Evolutionary conservation across 2,113 vertebrate genomes (phyloP).

Genomic region (Cinclus cinclus): DNA sequence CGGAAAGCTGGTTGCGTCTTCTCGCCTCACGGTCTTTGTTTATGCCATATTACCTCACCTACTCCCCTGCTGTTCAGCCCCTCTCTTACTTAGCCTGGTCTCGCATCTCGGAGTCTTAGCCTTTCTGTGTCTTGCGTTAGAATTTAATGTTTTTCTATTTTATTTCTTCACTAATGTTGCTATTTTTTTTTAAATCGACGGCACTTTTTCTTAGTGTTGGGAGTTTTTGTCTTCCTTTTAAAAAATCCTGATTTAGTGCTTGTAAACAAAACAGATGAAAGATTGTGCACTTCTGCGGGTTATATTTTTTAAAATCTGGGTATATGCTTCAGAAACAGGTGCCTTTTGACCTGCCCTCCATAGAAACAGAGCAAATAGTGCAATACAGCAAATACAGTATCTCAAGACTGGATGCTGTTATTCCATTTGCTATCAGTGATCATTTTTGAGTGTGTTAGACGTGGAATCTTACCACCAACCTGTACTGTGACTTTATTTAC

Average conservation of each 20-base stretch:
- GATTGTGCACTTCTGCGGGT: accelerated
- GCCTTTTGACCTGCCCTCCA: neutral
- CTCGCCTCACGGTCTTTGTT: neutral
- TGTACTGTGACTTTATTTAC: neutral
- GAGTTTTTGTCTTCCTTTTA: neutral
- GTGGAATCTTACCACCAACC: neutral
- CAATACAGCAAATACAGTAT: neutral
- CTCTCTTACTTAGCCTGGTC: accelerated
- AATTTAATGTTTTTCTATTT: neutral
- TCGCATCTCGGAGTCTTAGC: neutral
- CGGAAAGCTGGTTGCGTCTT: accelerated
- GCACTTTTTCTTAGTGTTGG: neutral
- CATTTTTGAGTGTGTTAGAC: neutral
- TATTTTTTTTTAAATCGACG: neutral
- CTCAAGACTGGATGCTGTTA: neutral
- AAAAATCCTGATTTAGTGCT: neutral
- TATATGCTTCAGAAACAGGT: neutral
- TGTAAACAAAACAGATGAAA: neutral
- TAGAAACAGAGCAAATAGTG: neutral
- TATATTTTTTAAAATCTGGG: neutral
- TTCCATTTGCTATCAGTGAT: neutral
- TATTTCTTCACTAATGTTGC: neutral
- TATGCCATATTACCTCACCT: neutral
- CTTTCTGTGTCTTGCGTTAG: neutral
- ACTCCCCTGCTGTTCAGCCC: neutral